These are phyloP conservation scores for Bedellia somnulentella DNA, from an alignment of 2,888 invertebrate species.

Conservation along the genomic window DNA sequence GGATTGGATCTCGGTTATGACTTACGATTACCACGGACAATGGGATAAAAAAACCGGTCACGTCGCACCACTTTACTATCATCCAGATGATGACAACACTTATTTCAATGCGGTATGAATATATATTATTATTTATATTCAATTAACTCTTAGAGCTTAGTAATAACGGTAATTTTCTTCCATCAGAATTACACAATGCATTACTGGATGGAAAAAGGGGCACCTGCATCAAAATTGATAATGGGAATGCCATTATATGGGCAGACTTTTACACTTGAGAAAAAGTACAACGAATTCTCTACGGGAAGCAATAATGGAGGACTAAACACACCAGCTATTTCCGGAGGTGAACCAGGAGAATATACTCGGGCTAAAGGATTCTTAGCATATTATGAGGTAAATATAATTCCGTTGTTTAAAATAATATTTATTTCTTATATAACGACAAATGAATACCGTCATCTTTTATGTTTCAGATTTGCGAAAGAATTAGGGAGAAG, in stretches of 20 bases:
- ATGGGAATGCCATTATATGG: constrained; percentile 92
- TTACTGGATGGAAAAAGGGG: constrained; percentile 87
- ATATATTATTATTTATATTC: no score
- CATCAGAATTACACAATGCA: constrained; percentile 80
- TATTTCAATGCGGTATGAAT: constrained; percentile 84
- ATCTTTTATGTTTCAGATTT: constrained; percentile 62
- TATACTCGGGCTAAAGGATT: constrained; percentile 85
- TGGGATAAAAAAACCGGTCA: constrained; percentile 93
- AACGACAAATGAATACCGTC: background rate
- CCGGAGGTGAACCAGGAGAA: constrained; percentile 82
- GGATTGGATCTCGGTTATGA: constrained; percentile 92
- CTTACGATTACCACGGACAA: constrained; percentile 89
- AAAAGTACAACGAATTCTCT: constrained; percentile 23
- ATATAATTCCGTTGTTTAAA: no score
- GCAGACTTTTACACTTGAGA: constrained; percentile 72
- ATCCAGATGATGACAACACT: constrained; percentile 78
- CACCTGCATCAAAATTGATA: constrained; percentile 77
- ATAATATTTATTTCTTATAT: no score
- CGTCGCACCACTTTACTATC: constrained; percentile 81
- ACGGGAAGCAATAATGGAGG: constrained; percentile 63
- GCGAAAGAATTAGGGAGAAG: constrained; percentile 74
- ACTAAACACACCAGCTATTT: constrained; percentile 74
- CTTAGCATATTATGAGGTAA: constrained; percentile 83
- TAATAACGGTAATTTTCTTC: constrained; percentile 8
- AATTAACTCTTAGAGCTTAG: background rate